Evolutionary conservation across 2,888 invertebrate species (phyloP).

Genomic region (Hoplodrina ambigua): DNA sequence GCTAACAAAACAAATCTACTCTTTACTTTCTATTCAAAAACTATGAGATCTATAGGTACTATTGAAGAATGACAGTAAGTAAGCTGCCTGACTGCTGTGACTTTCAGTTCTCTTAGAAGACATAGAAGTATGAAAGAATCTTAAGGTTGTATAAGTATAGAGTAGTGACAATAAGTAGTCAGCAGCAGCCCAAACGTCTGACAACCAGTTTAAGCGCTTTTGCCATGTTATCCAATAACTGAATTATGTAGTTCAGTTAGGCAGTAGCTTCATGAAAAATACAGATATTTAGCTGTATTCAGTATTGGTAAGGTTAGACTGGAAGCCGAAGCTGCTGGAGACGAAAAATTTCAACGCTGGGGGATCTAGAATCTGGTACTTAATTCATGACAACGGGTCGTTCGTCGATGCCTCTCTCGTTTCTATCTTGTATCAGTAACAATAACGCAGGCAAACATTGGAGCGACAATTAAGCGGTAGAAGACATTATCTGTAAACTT

Average conservation of each 20-base stretch:
- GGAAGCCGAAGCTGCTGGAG: neutral
- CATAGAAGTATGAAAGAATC: too few relatives aligned
- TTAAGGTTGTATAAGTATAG: too few relatives aligned
- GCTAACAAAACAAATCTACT: too few relatives aligned
- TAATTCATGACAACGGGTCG: neutral
- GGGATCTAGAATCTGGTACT: neutral
- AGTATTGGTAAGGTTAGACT: neutral
- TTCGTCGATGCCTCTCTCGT: neutral
- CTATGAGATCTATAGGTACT: too few relatives aligned
- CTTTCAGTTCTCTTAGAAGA: too few relatives aligned
- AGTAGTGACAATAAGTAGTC: too few relatives aligned
- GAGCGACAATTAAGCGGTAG: conserved; percentile 69
- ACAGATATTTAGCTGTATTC: neutral
- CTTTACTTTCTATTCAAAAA: too few relatives aligned
- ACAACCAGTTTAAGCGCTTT: too few relatives aligned
- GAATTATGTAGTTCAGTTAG: neutral
- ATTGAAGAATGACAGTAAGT: too few relatives aligned
- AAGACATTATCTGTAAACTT: conserved; percentile 72
- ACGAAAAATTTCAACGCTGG: neutral
- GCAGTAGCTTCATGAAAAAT: neutral
- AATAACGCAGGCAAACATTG: conserved; percentile 5
- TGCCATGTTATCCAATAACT: neutral
- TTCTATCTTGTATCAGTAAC: neutral
- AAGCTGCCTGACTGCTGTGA: too few relatives aligned
- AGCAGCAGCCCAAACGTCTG: too few relatives aligned